phyloP scores from a whole-genome alignment of 2,113 vertebrate genomes.

The Paralichthys olivaceus region DNA sequence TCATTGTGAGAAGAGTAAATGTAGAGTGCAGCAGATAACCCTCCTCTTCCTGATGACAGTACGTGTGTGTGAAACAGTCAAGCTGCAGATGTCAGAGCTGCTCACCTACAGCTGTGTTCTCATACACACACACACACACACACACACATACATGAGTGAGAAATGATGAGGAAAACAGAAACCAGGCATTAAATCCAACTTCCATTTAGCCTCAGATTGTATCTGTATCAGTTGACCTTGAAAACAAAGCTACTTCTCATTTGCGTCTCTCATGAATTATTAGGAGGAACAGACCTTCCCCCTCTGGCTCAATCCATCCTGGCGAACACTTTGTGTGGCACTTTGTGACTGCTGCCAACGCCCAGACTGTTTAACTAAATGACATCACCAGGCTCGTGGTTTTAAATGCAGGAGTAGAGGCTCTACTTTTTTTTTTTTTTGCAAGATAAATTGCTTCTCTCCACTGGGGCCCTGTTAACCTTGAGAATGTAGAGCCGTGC shows the following conservation, averaged over 20 bases:
- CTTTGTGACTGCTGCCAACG: constrained; percentile 16
- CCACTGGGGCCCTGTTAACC: constrained; percentile 37
- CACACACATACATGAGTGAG: not conserved
- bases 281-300: constrained; percentile 3
- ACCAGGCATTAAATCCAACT: constrained; percentile 23
- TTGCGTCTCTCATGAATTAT: constrained; percentile 34
- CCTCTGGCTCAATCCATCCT: constrained; percentile 18
- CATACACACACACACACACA: not conserved
- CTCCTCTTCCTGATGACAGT: not conserved
- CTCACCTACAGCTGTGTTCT: not conserved
- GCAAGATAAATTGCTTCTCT: constrained; percentile 33
- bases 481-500: constrained; percentile 12
- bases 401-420: constrained; percentile 16
- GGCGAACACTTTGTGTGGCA: constrained; percentile 18
- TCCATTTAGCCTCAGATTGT: constrained; percentile 9
- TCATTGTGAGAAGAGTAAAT: not conserved
- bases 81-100: constrained; percentile 14
- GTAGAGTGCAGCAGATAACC: not conserved
- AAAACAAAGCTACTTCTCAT: constrained; percentile 31
- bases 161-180: constrained; percentile 34
- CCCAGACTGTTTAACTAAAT: constrained; percentile 56
- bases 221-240: constrained; percentile 15
- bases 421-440: constrained; percentile 42
- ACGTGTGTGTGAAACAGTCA: constrained; percentile 2
- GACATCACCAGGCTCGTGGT: constrained; percentile 54